Conservation (phyloP, 2,113 vertebrate species). For the Macrotus californicus region DNA sequence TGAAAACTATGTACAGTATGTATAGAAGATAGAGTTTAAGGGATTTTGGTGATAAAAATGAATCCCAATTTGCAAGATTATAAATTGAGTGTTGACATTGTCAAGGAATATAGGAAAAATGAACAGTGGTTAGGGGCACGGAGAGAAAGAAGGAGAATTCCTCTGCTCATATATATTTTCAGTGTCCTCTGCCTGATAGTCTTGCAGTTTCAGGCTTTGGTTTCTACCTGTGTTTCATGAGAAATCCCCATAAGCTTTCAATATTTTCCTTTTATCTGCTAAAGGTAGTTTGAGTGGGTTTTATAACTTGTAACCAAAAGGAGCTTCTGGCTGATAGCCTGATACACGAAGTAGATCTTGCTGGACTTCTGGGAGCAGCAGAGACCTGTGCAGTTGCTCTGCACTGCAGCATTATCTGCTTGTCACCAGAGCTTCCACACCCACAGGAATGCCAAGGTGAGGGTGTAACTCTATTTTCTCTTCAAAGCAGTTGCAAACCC, state of each 20-base stretch:
- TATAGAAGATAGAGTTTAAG: conserved; percentile 3
- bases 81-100: background rate
- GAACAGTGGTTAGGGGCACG: too few relatives aligned
- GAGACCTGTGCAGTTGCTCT: background rate
- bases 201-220: background rate
- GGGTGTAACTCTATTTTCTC: background rate
- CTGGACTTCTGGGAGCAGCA: background rate
- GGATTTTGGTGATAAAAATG: background rate
- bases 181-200: background rate
- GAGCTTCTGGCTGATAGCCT: background rate
- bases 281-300: background rate
- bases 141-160: background rate
- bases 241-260: background rate
- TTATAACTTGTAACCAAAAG: background rate
- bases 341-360: background rate
- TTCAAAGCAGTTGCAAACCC: background rate
- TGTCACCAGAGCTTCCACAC: background rate
- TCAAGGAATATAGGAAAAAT: background rate
- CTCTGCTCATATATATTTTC: too few relatives aligned
- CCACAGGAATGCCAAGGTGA: background rate
- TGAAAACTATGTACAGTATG: background rate
- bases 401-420: background rate
- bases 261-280: background rate
- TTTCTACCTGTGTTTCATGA: background rate
- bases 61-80: background rate